Percentiles rank a stretch among this genome's conserved stretches.
phyloP scores from a whole-genome alignment of 1,140 invertebrate genomes.

The Asbolus verrucosus region DNA sequence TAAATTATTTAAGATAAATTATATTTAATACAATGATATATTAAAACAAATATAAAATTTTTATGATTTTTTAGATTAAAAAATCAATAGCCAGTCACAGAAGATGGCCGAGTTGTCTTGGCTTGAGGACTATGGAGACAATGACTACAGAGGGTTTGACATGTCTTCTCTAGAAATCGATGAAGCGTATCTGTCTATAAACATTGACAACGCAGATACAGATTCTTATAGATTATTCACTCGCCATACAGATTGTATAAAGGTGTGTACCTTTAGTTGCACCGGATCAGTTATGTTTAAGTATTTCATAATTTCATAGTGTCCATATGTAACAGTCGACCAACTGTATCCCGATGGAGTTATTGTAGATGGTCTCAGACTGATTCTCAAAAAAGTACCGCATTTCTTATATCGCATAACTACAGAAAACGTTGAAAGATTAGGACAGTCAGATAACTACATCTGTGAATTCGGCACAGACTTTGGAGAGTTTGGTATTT shows the following conservation, averaged over 20 bases:
- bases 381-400: neutral
- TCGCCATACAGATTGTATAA: slow-evolving; percentile 21
- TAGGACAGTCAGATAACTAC: neutral
- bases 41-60: too few species aligned
- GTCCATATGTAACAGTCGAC: slow-evolving; percentile 11
- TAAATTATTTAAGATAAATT: too few species aligned
- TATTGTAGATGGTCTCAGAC: neutral
- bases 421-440: neutral
- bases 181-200: slow-evolving; percentile 69
- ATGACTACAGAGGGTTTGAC: slow-evolving; percentile 63
- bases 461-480: slow-evolving; percentile 71
- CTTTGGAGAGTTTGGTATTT: slow-evolving; percentile 81
- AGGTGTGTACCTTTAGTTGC: neutral
- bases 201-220: slow-evolving; percentile 30
- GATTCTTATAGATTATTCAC: neutral
- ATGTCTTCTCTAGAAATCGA: slow-evolving; percentile 68
- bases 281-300: too few species aligned
- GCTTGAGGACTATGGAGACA: slow-evolving; percentile 66
- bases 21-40: too few species aligned
- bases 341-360: neutral
- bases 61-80: too few species aligned
- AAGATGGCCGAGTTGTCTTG: slow-evolving; percentile 59
- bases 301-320: neutral
- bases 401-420: slow-evolving; percentile 14
- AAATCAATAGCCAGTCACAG: too few species aligned